A percentile compares a stretch with the other conserved stretches of the same genome.
These are phyloP conservation scores for Chinchilla lanigera DNA, from an alignment of 2,113 vertebrate genomes.

Conservation along the genomic window DNA sequence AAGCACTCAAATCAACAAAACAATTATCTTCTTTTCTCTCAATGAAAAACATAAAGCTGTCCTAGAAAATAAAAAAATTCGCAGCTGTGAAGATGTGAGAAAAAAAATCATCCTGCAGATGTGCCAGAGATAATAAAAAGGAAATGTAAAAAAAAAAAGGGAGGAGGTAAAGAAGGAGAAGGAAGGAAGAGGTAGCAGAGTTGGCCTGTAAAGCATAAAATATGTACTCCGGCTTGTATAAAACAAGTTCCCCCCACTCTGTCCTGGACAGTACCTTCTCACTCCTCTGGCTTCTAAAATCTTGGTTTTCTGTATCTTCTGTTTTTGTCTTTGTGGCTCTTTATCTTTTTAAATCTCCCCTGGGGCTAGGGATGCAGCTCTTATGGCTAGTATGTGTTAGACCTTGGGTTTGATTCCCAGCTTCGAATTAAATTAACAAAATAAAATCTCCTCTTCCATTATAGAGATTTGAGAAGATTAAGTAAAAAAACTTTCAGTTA, in stretches of 20 bases:
- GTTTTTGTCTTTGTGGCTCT: neutral
- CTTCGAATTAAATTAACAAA: slow-evolving; percentile 6
- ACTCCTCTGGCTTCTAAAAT: neutral
- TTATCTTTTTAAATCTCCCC: neutral
- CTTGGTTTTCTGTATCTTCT: neutral
- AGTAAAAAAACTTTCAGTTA: neutral
- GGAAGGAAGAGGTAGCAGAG: too few relatives aligned
- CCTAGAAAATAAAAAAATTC: slow-evolving; percentile 8
- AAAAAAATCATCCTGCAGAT: neutral
- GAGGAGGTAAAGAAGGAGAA: too few relatives aligned
- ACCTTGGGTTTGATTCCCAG: neutral
- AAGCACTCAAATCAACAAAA: neutral
- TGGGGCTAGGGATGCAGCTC: neutral
- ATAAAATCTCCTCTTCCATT: neutral
- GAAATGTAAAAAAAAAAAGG: neutral
- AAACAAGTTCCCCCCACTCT: neutral
- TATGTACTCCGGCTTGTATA: neutral
- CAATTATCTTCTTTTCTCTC: slow-evolving; percentile 1
- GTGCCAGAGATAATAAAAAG: neutral
- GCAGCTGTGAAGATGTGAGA: neutral
- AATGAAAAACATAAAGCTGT: neutral
- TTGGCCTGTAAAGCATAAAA: neutral
- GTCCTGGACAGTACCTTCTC: neutral
- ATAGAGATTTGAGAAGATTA: neutral
- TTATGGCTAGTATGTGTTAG: neutral